These are phyloP conservation scores for Epistrophe eligans DNA, from an alignment of 2,888 invertebrate genomes.

Conservation along the genomic window DNA sequence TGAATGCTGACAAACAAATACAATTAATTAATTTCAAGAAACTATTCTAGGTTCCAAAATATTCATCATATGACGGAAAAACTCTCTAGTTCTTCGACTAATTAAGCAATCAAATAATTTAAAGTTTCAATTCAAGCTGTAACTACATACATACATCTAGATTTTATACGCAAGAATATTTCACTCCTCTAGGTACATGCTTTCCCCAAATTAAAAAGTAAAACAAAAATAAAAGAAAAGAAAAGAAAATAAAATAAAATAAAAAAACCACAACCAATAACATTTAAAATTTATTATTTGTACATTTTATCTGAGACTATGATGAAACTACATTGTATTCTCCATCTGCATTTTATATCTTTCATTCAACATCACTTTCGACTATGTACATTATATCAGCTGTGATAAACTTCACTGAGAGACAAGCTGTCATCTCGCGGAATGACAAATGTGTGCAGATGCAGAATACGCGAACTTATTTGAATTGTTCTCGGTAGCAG, in stretches of 20 bases:
- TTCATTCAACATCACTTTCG: constrained; percentile 9
- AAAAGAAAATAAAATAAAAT: background rate
- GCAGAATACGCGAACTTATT: constrained; percentile 20
- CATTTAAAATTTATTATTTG: constrained; percentile 28
- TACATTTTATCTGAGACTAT: constrained; percentile 13
- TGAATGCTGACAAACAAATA: too few relatives aligned
- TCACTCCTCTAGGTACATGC: background rate
- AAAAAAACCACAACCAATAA: constrained; percentile 20
- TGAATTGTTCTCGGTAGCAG: constrained; percentile 21
- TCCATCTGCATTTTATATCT: constrained; percentile 5
- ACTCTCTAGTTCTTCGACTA: too few relatives aligned
- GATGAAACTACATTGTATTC: background rate
- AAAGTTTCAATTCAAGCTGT: too few relatives aligned
- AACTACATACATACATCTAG: background rate
- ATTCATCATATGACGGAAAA: too few relatives aligned
- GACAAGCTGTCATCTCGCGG: constrained; percentile 39
- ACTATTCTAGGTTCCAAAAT: too few relatives aligned
- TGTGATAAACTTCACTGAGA: constrained; percentile 34
- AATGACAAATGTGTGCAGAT: constrained; percentile 35
- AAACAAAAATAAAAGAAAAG: background rate
- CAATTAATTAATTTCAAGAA: too few relatives aligned
- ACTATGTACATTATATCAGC: constrained; percentile 1
- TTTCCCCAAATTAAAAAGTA: background rate
- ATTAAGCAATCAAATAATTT: too few relatives aligned
- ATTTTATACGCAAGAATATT: background rate